Evolutionary conservation across 2,888 invertebrate genomes (phyloP), one percentile per base, ranked within the genome.

Genomic region (Eretmocerus hayati): DNA sequence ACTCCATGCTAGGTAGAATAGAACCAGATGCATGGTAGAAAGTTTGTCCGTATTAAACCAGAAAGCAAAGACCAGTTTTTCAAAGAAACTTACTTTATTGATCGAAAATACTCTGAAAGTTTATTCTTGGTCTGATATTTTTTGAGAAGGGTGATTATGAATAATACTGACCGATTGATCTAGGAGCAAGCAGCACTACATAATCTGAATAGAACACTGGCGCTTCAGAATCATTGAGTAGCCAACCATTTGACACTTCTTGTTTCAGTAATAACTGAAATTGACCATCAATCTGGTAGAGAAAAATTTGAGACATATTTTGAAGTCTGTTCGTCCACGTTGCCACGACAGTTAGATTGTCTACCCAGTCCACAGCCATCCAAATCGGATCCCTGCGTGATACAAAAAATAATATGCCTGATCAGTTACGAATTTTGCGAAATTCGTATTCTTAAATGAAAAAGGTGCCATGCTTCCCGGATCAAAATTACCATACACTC

Each of bases 301-400:
- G 72, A 13, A 80, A 75, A 36, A 83, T 62, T 20, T 80, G 71
- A 32, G 81, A 77, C 44, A 79, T 62, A 65, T 84, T 93, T 71
- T 95, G 95, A 20, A 87, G 78, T 45, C 95, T 78, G 69, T 93
- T 93, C 48, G 90, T 74, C 85, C 91, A 92, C 5, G 86, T 78
- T 1, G 86, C 83, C 2, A 82, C 72, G 1, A 92, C 66, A 30
- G 81, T 78, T 1, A 77, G 70, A 45, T 81, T 76, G 21, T 81
- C 79, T 15, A 82, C 77, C 93, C 93, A 94, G 32, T 76, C 75
- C 0, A 91, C 84, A 52, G 78, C 76, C 43, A 79, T 81, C n/a
- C 87, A 65, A 42, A 88, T 78, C 59, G 83, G 79, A 61, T 87
- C 85, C 0, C 74, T 68, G 40, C 19, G 5, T 18, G 22, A 39